Evolutionary conservation across 2,888 invertebrate species (phyloP), one percentile per base, ranked within the genome.

Genomic region (Epinotia ramella): DNA sequence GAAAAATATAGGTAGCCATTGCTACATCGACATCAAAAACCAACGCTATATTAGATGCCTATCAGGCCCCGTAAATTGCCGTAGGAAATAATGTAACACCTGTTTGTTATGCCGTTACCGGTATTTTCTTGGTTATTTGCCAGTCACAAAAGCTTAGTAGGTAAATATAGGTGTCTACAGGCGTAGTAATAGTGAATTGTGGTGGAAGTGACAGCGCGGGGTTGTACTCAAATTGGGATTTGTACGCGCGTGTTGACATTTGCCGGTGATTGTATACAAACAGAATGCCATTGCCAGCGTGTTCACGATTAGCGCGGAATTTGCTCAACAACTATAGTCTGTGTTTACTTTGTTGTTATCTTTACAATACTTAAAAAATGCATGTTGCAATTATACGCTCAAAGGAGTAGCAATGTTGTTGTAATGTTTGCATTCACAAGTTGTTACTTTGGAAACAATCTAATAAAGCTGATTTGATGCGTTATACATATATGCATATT

Each of bases 71-170:
- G 66, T 56, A 72, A 76, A 72, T 76, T 76, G 72, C 44, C 6
- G 60, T 72, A 72, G 71, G 76, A 72, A 76, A 72, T 76, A 76
- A 76, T 67, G 71, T 67, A 72, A 76, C 71, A 76, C 71, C 76
- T 76, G 76, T 76, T 76, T 62, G 75, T 67, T 66, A 72, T 57
- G 40, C 62, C 46, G 62, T 76, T 76, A 76, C 71, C 76, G 76
- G 76, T 20, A 75, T 64, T 72, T 76, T 66, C 73, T 76, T 76
- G 76, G 76, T 71, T 46, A n/a, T 60, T 72, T 76, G 76, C 76
- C 76, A 76, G 76, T 60, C 60, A 44, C 44, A 64, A n/a, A 28
- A 49, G 28, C 57, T 13, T 20, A 63, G 44, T 62, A 28, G 4
- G 3, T 20, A 24, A 49, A 60, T 7, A 24, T 12, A 64, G 18